Evolutionary conservation across 2,113 vertebrate genomes (phyloP), one percentile per base, ranked within the genome.

Genomic region (Uria aalge): DNA sequence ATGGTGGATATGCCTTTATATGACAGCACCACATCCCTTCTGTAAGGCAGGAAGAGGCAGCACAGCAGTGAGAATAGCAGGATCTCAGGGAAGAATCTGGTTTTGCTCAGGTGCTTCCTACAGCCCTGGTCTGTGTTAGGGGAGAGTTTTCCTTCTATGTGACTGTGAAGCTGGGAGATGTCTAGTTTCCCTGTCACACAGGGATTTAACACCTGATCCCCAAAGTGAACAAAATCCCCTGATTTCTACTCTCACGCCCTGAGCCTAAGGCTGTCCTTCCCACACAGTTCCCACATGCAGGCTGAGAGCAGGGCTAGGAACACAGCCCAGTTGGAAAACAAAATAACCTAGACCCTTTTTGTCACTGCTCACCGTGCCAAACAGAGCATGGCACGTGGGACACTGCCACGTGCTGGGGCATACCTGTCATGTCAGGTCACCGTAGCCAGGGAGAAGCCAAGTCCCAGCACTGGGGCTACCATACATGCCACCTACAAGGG

Each of bases 331-430:
- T 56, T 32, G 60, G 43, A 72, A 18, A 34, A 19, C 1, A 1
- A 13, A 45, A 59, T 30, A 71, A 63, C 4, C 12, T 9, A 75
- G 18, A 45, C 4, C 36, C 53, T 56, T 84, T 90, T 56, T 15
- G 19, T 56, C 41, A 6, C 30, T 45, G 59, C 18, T 60, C 24
- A 45, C 34, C 30, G 9, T 21, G n/a, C 41, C 80, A 64, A 34
- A 48, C 3, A 32, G 53, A n/a, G 11, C 53, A 8, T 7, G 57
- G 21, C n/a, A 15, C 9, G 13, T 67, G 80, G 43, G 53, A n/a
- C 13, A 8, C 40, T 56, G 55, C 36, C 77, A 36, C 0, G 0
- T 36, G 38, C 90, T 45, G 53, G 77, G 32, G 1, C 73, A 41
- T 41, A 21, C 18, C 72, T 75, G n/a, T 59, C 38, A 9, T 0